Evolutionary conservation across 2,113 vertebrate species (phyloP), one percentile per base, ranked within the genome.

Genomic region (Butorides virescens): DNA sequence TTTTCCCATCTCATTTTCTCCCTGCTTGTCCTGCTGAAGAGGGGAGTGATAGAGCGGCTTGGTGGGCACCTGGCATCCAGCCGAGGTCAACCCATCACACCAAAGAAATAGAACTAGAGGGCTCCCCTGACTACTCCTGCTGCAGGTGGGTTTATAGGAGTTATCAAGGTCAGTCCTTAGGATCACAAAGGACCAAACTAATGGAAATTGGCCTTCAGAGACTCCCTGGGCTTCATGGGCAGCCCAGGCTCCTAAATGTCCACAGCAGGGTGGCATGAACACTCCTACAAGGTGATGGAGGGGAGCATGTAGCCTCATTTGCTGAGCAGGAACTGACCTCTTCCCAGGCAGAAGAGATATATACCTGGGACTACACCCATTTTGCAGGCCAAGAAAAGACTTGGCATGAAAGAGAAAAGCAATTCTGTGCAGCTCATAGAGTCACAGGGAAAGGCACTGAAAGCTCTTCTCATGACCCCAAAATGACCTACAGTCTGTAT

Each of bases 81-180:
- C 15, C 42, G 15, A 44, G 42, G 42, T 44, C 42, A 44, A 44
- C 42, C 46, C 46, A 47, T 47, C 15, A 94, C 81, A 36, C 87
- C 4, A 46, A 94, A 95, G 52, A 97, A 96, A 97, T 82, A 89
- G 52, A 95, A 74, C 56, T 70, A 16, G 15, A 52, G 27, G 21
- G 39, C 19, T 92, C 79, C 63, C 63, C 32, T 2, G 47, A 50
- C 72, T 86, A 49, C 29, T 83, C 29, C 71, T 87, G 63, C 44
- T 86, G 75, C 70, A 63, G 52, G 62, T 83, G 56, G 47, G 39
- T 75, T 89, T 76, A 59, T 13, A 67, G 56, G 56, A 68, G 56
- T 25, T 72, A n/a, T 27, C 75, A 73, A 65, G 47, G 63, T 90
- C 78, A 76, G 62, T 84, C 16, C n/a, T 44, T 9, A 34, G 67